Base-by-base conservation (phyloP, 2,797 vertebrate genomes). In the Perodicticus potto region DNA sequence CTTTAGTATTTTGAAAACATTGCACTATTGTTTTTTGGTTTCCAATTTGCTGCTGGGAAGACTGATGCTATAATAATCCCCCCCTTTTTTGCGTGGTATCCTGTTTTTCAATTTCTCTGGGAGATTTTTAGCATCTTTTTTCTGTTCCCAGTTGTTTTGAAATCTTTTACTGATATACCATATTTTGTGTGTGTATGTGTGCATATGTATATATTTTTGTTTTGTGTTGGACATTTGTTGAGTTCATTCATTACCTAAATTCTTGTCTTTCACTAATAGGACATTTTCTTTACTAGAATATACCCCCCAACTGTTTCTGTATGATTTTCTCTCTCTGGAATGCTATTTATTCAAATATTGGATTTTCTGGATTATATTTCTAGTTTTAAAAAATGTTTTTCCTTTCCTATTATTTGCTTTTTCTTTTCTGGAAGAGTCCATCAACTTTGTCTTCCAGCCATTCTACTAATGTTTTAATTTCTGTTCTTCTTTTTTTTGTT, bases 141-240 rank as follows among this genome's bases (percentile, higher is more conserved):
- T 86, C 76, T 74, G 29, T 92, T 92, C 16, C 59, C 32, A 63
- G 11, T 84, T 84, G 19, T 91, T 88, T 89, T 86, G 49, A 93
- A 91, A 83, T 81, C 63, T 73, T 82, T 77, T 76, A 73, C 40
- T 59, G 67, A 63, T 84, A 45, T 74, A 27, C 77, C 17, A 27
- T 83, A 23, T 61, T 70, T n/a, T 89, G 6, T 70, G 65, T 69
- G 34, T 87, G 14, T 45, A 0, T 63, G 6, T 70, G 65, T 69
- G 34, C 83, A 11, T 45, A 0, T 63, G 40, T 40, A 40, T 40
- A 40, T 40, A 40, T 40, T 40, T 40, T 40, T 40, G 5, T 40
- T 76, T 92, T 16, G 6, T 86, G 49, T 82, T 89, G n/a, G 85
- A 27, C 8, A 67, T 53, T 72, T 65, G 70, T 57, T 59, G 70